Conservation (phyloP, 2,888 invertebrate genomes). For the Zygaena filipendulae region DNA sequence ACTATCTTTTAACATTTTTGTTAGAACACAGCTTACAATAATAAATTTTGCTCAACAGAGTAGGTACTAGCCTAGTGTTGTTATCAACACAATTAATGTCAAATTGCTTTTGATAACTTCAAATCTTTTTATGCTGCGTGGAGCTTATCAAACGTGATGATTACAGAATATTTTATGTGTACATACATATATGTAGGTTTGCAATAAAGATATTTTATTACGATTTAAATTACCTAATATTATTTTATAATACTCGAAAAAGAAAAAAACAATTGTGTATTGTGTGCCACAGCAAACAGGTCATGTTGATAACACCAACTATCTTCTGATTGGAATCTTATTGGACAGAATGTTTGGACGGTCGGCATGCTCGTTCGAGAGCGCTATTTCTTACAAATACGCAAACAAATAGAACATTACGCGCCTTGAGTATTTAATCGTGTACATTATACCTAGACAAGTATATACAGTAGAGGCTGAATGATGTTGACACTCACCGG, state of each 20-base stretch:
- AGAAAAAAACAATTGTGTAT: too few species aligned
- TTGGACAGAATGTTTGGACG: conserved; percentile 40
- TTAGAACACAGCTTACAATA: too few species aligned
- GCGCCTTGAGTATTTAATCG: conserved; percentile 19
- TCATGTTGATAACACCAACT: conserved; percentile 53
- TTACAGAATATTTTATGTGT: conserved; percentile 28
- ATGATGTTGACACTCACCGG: too few species aligned
- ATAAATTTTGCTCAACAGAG: too few species aligned
- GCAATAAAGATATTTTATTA: too few species aligned
- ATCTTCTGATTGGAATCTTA: conserved; percentile 59
- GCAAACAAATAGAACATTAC: conserved; percentile 40
- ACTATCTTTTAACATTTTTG: conserved; percentile 57
- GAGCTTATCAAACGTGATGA: conserved; percentile 19
- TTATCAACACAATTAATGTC: conserved; percentile 26
- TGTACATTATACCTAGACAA: too few species aligned
- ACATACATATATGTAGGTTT: too few species aligned
- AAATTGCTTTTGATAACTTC: conserved; percentile 22
- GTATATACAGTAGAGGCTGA: too few species aligned
- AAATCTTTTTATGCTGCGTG: conserved; percentile 11
- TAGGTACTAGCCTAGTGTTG: too few species aligned
- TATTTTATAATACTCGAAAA: too few species aligned
- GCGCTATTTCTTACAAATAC: conserved; percentile 56
- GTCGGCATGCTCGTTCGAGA: conserved; percentile 54
- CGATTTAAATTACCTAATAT: too few species aligned
- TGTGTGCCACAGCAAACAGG: too few species aligned